phyloP scores from a whole-genome alignment of 1,140 invertebrate genomes.

The Carposina sasakii region DNA sequence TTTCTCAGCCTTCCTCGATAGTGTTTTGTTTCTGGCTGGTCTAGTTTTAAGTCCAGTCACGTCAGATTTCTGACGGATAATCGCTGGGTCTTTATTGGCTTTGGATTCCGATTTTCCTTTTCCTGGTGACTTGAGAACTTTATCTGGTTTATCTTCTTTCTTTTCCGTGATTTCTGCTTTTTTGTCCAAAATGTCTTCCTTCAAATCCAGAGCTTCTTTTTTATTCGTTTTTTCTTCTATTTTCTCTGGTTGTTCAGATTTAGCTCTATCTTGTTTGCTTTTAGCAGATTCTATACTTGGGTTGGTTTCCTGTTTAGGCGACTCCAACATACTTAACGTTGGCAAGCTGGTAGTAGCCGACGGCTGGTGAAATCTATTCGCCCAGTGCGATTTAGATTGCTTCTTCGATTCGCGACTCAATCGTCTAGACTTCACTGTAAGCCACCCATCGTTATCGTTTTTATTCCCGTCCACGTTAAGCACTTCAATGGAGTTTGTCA shows the following conservation, averaged over 20 bases:
- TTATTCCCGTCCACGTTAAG: conserved; percentile 66
- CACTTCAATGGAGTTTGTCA: conserved; percentile 74
- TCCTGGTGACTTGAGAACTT: conserved; percentile 29
- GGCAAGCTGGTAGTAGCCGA: conserved; percentile 79
- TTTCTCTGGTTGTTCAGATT: conserved; percentile 52
- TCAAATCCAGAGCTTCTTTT: too few species aligned
- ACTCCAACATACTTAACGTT: conserved; percentile 74
- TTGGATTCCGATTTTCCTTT: conserved; percentile 36
- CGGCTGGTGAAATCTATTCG: conserved; percentile 78
- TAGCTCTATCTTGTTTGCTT: conserved; percentile 41
- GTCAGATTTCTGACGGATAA: conserved; percentile 75
- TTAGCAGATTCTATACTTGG: conserved; percentile 27
- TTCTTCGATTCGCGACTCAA: conserved; percentile 68
- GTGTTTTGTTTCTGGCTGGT: conserved; percentile 46
- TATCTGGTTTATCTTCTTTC: conserved; percentile 16
- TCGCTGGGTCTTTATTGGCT: conserved; percentile 50
- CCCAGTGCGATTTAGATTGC: conserved; percentile 75
- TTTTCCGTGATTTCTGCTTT: too few species aligned
- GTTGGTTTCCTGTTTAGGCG: conserved; percentile 62
- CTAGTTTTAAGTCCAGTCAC: conserved; percentile 74
- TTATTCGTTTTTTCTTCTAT: too few species aligned
- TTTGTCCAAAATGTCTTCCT: too few species aligned
- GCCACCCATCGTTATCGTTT: conserved; percentile 76
- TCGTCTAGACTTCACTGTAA: conserved; percentile 77
- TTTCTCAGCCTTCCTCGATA: conserved; percentile 44